Conservation (phyloP, 2,113 vertebrate species). For the Phylloscopus trochiloides region DNA sequence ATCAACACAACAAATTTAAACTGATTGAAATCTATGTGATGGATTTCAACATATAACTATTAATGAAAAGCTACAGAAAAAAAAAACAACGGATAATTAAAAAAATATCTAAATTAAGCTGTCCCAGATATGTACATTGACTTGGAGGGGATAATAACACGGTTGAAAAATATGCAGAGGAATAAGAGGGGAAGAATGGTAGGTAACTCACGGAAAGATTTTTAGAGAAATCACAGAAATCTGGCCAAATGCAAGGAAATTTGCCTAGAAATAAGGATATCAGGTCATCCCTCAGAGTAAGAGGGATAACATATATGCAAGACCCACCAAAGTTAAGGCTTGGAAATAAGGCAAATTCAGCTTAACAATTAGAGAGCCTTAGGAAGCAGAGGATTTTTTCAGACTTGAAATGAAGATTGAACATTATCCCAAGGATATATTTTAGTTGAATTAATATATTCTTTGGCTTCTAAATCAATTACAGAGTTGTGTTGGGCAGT, state of each 20-base stretch:
- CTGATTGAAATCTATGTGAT: background rate
- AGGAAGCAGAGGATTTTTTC: background rate
- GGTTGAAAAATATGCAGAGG: background rate
- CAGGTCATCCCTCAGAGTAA: background rate
- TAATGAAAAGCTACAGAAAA: background rate
- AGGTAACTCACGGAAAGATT: background rate
- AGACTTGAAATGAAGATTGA: background rate
- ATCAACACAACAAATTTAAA: background rate
- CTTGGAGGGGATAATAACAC: background rate
- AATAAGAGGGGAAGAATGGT: background rate
- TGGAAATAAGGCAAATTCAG: background rate
- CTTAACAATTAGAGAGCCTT: background rate
- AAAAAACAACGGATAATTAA: background rate
- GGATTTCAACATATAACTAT: background rate
- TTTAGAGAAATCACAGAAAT: background rate
- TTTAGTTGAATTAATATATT: background rate
- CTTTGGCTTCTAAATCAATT: background rate
- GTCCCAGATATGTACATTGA: background rate
- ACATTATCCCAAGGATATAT: background rate
- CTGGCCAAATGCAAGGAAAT: background rate
- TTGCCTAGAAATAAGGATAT: background rate
- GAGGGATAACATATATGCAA: background rate
- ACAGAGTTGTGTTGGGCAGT: background rate
- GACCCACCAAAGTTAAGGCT: background rate
- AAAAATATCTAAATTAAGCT: background rate